Percentiles rank a stretch among this genome's conserved stretches.
Evolutionary conservation across 1,140 invertebrate genomes (phyloP).

Genomic region (Episyrphus balteatus): DNA sequence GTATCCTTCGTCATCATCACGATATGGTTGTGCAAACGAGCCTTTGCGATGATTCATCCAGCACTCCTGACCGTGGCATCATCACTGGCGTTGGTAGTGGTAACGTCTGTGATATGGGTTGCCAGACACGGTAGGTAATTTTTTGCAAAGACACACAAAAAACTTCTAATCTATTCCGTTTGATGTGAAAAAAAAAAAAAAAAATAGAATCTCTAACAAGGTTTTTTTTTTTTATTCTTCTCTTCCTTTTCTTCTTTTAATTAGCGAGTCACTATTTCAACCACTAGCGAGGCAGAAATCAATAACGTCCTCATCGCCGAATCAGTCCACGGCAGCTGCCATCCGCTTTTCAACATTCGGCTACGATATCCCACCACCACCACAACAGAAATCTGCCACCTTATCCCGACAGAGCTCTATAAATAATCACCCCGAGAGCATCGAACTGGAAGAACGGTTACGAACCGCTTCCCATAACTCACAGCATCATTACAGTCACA

Average conservation of each 20-base stretch:
- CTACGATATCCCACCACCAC: slow-evolving; percentile 17
- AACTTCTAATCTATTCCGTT: slow-evolving; percentile 1
- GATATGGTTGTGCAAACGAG: slow-evolving; percentile 25
- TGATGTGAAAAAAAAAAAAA: slow-evolving; percentile 20
- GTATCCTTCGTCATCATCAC: slow-evolving; percentile 24
- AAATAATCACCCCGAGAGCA: slow-evolving; percentile 11
- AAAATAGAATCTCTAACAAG: slow-evolving; percentile 1
- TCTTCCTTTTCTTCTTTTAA: neutral
- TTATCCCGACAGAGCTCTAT: too few species aligned
- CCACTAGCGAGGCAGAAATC: slow-evolving; percentile 32
- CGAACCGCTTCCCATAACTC: neutral
- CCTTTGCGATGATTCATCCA: slow-evolving; percentile 10
- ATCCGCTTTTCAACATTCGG: slow-evolving; percentile 34
- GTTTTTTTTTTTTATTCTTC: neutral
- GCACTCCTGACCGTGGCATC: neutral
- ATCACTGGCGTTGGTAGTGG: slow-evolving; percentile 3
- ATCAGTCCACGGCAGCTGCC: slow-evolving; percentile 16
- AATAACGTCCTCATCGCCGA: slow-evolving; percentile 20
- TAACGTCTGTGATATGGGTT: slow-evolving; percentile 36
- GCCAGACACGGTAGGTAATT: slow-evolving; percentile 30
- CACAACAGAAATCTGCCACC: neutral
- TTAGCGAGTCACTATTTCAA: slow-evolving; percentile 33
- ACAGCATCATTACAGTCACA: neutral
- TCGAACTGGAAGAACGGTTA: slow-evolving; percentile 18
- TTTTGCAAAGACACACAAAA: neutral